Base-by-base conservation (phyloP, 2,797 vertebrate genomes). In the Aeoliscus strigatus region DNA sequence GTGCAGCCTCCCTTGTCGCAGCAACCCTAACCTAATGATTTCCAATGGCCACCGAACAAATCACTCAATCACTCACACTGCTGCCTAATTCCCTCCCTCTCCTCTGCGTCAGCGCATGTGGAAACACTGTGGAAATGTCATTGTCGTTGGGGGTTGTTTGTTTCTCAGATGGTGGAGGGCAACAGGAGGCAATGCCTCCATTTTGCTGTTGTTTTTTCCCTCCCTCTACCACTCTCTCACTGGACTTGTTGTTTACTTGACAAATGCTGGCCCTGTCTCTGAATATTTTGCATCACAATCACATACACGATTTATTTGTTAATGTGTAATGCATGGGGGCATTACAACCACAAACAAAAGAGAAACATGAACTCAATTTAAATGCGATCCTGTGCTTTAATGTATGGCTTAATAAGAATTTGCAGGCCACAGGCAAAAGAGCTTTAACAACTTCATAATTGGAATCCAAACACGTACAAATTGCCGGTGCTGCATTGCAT, bases 391-490 rank as follows among this genome's bases (percentile, higher is more conserved):
- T 68, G 39, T 66, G 63, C 71, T 87, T 87, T 86, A 85, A 88
- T 81, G 81, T 86, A 86, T 79, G 79, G 81, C 78, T 83, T 87
- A 84, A 86, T 87, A 85, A 78, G 80, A 79, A 78, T 82, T 75
- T 83, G 75, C 81, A 85, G 79, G 82, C 85, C 83, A 88, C 67
- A 51, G 88, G 83, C 82, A 10, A 78, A 79, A 76, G 58, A 66
- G 79, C 79, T 86, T 81, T 80, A 88, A 84, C 85, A 84, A 84
- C 82, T 82, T 76, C 77, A 82, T 89, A 86, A 89, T 88, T 88
- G 87, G 81, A 88, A 89, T 82, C 84, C 83, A 87, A 87, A 88
- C 87, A 87, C 80, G 80, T 87, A 85, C 84, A 88, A 86, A 87
- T 86, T 86, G 82, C 83, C 62, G 63, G 73, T 61, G 60, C 69